Evolutionary conservation across 2,888 invertebrate species (phyloP).

Genomic region (Protula sp.): DNA sequence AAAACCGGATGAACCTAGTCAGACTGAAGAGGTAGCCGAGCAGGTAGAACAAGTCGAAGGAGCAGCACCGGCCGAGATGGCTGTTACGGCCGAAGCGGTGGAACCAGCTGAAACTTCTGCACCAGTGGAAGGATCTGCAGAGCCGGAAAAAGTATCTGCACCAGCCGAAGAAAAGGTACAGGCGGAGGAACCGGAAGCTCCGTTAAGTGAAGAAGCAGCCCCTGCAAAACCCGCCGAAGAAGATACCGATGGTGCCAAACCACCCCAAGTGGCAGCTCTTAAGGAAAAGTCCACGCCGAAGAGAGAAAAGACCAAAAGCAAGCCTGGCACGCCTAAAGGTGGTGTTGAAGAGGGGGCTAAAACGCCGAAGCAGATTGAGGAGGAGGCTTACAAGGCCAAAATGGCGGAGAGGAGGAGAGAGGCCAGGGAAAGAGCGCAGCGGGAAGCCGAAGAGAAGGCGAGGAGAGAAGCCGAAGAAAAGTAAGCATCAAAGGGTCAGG

Average conservation of each 20-base stretch:
- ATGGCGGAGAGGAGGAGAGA: constrained; percentile 80
- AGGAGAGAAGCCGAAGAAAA: constrained; percentile 59
- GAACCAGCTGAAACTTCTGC: no score
- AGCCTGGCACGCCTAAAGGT: constrained; percentile 62
- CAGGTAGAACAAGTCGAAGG: no score
- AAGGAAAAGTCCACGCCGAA: constrained; percentile 66
- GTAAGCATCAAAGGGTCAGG: no score
- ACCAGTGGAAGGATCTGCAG: no score
- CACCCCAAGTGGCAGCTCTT: neutral
- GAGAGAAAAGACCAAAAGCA: constrained; percentile 77
- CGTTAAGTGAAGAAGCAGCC: neutral
- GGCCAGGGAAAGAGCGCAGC: constrained; percentile 85
- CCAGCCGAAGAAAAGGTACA: neutral
- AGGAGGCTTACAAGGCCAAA: constrained; percentile 67
- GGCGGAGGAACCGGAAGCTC: neutral
- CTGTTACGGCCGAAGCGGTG: no score
- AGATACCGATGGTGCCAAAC: neutral
- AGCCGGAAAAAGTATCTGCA: no score
- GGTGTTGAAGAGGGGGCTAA: neutral
- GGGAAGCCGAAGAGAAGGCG: constrained; percentile 79
- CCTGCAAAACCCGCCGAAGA: neutral
- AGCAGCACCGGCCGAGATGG: no score
- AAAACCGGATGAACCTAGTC: no score
- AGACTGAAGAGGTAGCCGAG: no score
- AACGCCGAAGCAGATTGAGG: neutral